Percentiles rank a stretch among this genome's conserved stretches.
Evolutionary conservation across 64 coral and sea anemone species (phyloP).

Genomic region (Stichodactyla mertensii): DNA sequence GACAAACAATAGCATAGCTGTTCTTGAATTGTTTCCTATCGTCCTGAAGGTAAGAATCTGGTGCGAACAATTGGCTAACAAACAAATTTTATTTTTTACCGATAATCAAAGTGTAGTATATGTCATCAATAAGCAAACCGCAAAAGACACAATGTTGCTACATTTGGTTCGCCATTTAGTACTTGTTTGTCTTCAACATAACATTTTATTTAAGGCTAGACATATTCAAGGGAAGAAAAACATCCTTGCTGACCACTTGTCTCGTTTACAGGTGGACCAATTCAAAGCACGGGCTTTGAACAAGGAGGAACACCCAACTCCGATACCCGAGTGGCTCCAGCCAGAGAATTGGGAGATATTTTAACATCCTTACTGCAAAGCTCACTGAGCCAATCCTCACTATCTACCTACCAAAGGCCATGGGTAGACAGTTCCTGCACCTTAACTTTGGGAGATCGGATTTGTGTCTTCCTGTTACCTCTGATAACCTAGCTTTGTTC

Average conservation of each 20-base stretch:
- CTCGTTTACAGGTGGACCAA: conserved; percentile 3
- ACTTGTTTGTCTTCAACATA: conserved; percentile 4
- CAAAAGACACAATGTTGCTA: neutral
- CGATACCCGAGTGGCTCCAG: neutral
- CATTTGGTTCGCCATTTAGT: conserved; percentile 19
- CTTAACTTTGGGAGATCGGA: conserved; percentile 1
- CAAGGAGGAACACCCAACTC: neutral
- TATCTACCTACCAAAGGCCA: conserved; percentile 22
- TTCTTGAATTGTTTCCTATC: conserved; percentile 22
- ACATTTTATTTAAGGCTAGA: conserved; percentile 20
- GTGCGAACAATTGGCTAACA: conserved; percentile 1
- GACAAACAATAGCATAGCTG: neutral
- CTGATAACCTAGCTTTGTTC: conserved; percentile 12
- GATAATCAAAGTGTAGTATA: conserved; percentile 17
- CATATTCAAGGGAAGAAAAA: conserved; percentile 17
- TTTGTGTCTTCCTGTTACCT: conserved; percentile 6
- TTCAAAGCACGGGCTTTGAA: neutral
- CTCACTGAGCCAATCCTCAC: conserved; percentile 16
- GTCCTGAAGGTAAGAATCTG: conserved; percentile 4
- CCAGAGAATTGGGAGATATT: conserved; percentile 23
- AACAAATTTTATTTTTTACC: conserved; percentile 4
- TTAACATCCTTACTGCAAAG: conserved; percentile 6
- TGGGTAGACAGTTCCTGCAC: conserved; percentile 7
- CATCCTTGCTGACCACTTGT: neutral
- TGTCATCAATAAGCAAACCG: conserved; percentile 22